Conservation (phyloP, 2,888 invertebrate genomes). For the Apeira syringaria region DNA sequence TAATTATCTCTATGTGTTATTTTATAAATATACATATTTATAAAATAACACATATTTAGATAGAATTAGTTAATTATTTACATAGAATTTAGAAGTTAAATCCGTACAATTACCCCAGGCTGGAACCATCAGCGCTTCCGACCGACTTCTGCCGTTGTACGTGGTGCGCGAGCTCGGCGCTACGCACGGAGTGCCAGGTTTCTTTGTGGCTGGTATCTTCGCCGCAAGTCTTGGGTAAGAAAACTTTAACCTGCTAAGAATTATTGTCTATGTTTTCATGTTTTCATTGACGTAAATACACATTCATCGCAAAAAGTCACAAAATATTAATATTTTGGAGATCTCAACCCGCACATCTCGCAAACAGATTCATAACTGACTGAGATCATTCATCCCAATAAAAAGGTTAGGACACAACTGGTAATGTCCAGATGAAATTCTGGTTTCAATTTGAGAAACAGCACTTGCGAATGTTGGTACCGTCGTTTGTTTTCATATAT, state of each 20-base stretch:
- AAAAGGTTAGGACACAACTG: constrained; percentile 52
- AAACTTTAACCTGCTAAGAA: background rate
- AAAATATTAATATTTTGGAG: background rate
- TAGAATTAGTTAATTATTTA: no score
- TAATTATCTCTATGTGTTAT: no score
- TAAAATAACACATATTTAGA: no score
- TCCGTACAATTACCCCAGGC: constrained; percentile 72
- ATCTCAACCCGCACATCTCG: constrained; percentile 37
- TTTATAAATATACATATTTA: no score
- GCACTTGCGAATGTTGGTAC: constrained; percentile 40
- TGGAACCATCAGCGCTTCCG: constrained; percentile 87
- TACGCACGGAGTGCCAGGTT: constrained; percentile 92
- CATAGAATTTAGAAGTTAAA: no score
- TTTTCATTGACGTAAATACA: background rate
- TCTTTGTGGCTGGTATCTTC: constrained; percentile 98
- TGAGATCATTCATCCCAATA: constrained; percentile 35
- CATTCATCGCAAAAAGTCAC: background rate
- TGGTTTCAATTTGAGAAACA: constrained; percentile 60
- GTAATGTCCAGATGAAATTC: constrained; percentile 64
- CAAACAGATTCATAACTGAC: constrained; percentile 49
- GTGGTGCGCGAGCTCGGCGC: constrained; percentile 92
- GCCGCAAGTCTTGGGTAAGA: constrained; percentile 95
- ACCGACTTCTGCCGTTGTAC: constrained; percentile 94
- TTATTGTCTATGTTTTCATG: background rate
- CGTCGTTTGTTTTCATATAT: constrained; percentile 30